A percentile compares a stretch with the other conserved stretches of the same genome.
These are phyloP conservation scores for Paramacrobiotus metropolitanus DNA, from an alignment of 1,140 invertebrate species.

Conservation along the genomic window DNA sequence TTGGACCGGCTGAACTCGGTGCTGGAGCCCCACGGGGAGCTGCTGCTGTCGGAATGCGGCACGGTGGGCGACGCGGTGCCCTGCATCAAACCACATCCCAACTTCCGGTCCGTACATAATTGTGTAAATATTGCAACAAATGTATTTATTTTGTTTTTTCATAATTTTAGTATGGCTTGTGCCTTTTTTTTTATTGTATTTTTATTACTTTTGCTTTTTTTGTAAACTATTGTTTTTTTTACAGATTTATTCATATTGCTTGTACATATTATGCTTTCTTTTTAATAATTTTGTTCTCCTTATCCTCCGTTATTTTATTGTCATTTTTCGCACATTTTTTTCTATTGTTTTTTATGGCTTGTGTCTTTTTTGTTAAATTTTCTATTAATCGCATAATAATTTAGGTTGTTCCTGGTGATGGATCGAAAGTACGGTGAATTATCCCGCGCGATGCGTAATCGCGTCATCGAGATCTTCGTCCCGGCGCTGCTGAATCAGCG, in stretches of 20 bases:
- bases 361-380: too few species aligned
- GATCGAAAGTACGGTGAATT: slow-evolving; percentile 82
- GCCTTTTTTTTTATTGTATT: too few species aligned
- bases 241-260: too few species aligned
- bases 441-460: slow-evolving; percentile 90
- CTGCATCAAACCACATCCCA: slow-evolving; percentile 53
- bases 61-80: slow-evolving; percentile 30
- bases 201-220: too few species aligned
- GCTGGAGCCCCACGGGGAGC: slow-evolving; percentile 67
- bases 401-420: slow-evolving; percentile 82
- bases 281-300: too few species aligned
- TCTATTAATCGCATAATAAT: too few species aligned
- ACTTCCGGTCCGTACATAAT: slow-evolving; percentile 38
- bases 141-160: slow-evolving; percentile 24
- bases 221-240: too few species aligned
- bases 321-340: too few species aligned
- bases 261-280: too few species aligned
- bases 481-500: slow-evolving; percentile 13
- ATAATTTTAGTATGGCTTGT: too few species aligned
- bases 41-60: slow-evolving; percentile 76
- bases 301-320: too few species aligned
- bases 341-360: too few species aligned
- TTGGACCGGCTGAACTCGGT: slow-evolving; percentile 84
- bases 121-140: slow-evolving; percentile 7
- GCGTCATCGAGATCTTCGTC: slow-evolving; percentile 76